Base-by-base conservation (phyloP, 1,140 invertebrate species). In the Dendroctonus valens region DNA sequence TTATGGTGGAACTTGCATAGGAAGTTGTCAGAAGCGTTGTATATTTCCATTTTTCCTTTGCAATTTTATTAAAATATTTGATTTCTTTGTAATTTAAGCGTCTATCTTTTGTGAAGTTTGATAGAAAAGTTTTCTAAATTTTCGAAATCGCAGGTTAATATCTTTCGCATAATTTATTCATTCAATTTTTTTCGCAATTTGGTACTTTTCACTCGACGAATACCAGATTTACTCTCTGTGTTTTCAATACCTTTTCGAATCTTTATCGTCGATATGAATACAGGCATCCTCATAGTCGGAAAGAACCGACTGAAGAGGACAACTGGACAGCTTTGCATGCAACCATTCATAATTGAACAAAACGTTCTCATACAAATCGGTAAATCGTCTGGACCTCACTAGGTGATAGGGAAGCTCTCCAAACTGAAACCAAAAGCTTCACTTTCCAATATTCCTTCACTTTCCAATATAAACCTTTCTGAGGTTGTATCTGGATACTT, bases 331-430 rank as follows among this genome's bases (percentile, higher is more conserved):
- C 79, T 99, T 99, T 0, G 96, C 95, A 76, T 98, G 94, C 0
- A 99, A 82, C 94, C 96, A 99, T 69, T 96, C 89, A 77, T 98
- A 99, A 79, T 98, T 98, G 79, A 99, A 99, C 0, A 99, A 83
- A 7, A 98, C 95, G 73, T 96, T 87, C 55, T 92, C 87, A 77
- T 96, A 97, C 0, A 99, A 81, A 80, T 98, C 96, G 64, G 93
- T 91, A 74, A 95, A 96, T 37, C 96, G 86, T 59, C 91, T 87
- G 0, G 96, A 91, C 11, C 96, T 83, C 0, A 98, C 88, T 72
- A 99, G 80, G 76, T 99, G 97, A 79, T 90, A 99, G 0, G 97
- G 96, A 50, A 99, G 79, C 77, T 99, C 97, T 6, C 96, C 94
- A 81, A 93, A 96, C 90, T 94, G 73, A 0, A 78, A 80, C n/a